Conservation (phyloP, 1,140 invertebrate species). For the Proales similis region DNA sequence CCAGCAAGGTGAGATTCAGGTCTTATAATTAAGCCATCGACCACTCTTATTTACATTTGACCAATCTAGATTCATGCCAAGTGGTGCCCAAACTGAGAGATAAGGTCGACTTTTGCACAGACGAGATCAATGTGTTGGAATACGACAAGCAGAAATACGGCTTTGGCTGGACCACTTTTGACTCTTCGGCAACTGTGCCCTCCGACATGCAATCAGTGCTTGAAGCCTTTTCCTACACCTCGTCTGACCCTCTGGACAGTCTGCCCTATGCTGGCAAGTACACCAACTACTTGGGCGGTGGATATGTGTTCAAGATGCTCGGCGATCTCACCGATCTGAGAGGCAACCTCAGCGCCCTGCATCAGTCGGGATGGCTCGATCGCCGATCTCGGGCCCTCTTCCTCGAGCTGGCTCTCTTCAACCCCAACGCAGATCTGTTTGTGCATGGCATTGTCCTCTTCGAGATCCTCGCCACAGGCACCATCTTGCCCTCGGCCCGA, state of each 20-base stretch:
- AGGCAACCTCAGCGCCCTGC: slow-evolving; percentile 47
- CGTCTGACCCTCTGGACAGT: slow-evolving; percentile 49
- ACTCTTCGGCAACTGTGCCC: slow-evolving; percentile 38
- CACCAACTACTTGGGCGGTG: slow-evolving; percentile 57
- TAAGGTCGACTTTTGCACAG: not conserved
- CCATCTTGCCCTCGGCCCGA: slow-evolving; percentile 54
- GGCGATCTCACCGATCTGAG: slow-evolving; percentile 49
- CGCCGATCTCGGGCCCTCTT: slow-evolving; percentile 57
- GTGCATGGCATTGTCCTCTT: slow-evolving; percentile 53
- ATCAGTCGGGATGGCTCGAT: slow-evolving; percentile 57
- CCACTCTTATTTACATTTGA: too few species aligned
- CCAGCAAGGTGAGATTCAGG: slow-evolving; percentile 47
- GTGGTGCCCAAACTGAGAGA: not conserved
- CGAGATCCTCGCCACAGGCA: slow-evolving; percentile 56
- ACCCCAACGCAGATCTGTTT: slow-evolving; percentile 60
- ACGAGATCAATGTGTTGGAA: not conserved
- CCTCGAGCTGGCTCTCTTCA: slow-evolving; percentile 59
- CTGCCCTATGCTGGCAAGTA: slow-evolving; percentile 54
- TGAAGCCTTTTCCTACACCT: slow-evolving; percentile 50
- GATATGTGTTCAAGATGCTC: slow-evolving; percentile 55
- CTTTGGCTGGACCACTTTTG: slow-evolving; percentile 38
- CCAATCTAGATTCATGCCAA: slow-evolving; percentile 7
- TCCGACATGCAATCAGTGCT: slow-evolving; percentile 45
- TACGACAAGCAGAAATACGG: slow-evolving; percentile 32
- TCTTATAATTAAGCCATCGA: too few species aligned